phyloP scores from a whole-genome alignment of 2,888 invertebrate genomes.

The Cosmia trapezina region DNA sequence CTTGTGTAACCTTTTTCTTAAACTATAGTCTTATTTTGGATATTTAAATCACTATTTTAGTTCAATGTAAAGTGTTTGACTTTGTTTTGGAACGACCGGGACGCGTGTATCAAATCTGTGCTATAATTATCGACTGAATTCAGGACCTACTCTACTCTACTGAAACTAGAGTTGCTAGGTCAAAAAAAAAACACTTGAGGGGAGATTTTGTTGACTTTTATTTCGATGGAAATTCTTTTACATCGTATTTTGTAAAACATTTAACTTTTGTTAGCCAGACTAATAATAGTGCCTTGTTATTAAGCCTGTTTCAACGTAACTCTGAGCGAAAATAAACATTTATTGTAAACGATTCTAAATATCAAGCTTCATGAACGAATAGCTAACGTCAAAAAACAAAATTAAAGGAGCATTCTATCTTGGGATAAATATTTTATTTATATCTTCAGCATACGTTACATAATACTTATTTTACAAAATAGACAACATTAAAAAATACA shows the following conservation, averaged over 20 bases:
- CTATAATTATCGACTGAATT: conserved; percentile 79
- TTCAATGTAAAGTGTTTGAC: conserved; percentile 5
- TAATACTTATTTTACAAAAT: no score
- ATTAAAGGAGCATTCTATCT: conserved; percentile 11
- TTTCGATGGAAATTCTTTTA: neutral
- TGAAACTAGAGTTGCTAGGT: conserved; percentile 50
- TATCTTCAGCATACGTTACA: neutral
- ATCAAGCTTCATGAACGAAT: conserved; percentile 20
- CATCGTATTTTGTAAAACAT: neutral
- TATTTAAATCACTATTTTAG: conserved; percentile 13
- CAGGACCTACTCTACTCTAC: conserved; percentile 13
- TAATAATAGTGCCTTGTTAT: neutral
- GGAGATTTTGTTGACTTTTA: neutral
- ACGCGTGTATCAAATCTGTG: conserved; percentile 56
- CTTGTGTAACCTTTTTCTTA: neutral
- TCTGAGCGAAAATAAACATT: neutral
- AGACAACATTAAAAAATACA: no score
- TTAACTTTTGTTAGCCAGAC: neutral
- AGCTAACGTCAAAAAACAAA: conserved; percentile 26
- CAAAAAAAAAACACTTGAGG: neutral
- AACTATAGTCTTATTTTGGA: neutral
- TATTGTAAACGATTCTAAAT: no score
- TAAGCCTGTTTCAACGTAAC: neutral
- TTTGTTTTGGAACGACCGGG: conserved; percentile 42
- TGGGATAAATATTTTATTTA: no score